A percentile compares a stretch with the other conserved stretches of the same genome.
Conservation (phyloP, 2,113 vertebrate species). For the Conger conger region DNA sequence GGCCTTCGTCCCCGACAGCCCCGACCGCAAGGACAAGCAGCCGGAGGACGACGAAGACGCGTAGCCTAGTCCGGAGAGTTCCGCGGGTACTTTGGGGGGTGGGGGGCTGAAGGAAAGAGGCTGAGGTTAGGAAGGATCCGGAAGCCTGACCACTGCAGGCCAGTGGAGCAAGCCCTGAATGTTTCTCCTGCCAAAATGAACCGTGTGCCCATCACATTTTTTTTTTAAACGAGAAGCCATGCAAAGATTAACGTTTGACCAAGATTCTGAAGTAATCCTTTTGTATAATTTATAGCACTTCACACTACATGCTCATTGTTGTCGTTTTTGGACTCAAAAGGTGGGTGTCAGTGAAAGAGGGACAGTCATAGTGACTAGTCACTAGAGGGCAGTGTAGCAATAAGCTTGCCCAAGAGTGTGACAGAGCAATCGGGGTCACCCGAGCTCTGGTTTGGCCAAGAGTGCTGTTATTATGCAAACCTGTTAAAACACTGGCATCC, state of each 20-base stretch:
- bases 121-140: background rate
- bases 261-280: background rate
- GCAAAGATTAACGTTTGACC: background rate
- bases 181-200: background rate
- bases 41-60: slow-evolving; percentile 80
- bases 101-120: background rate
- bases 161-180: background rate
- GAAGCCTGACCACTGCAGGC: background rate
- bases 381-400: slow-evolving; percentile 22
- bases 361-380: background rate
- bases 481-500: background rate
- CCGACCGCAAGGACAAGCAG: slow-evolving; percentile 55
- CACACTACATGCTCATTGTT: too few species aligned
- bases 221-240: background rate
- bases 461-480: background rate
- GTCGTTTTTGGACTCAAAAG: background rate
- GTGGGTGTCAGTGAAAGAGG: background rate
- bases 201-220: background rate
- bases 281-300: background rate
- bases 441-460: background rate
- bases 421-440: background rate
- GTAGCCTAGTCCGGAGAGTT: slow-evolving; percentile 31
- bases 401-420: background rate
- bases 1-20: slow-evolving; percentile 69
- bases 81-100: background rate